These are phyloP conservation scores for Ornithoptera alexandrae DNA, from an alignment of 2,888 invertebrate genomes.

Conservation along the genomic window DNA sequence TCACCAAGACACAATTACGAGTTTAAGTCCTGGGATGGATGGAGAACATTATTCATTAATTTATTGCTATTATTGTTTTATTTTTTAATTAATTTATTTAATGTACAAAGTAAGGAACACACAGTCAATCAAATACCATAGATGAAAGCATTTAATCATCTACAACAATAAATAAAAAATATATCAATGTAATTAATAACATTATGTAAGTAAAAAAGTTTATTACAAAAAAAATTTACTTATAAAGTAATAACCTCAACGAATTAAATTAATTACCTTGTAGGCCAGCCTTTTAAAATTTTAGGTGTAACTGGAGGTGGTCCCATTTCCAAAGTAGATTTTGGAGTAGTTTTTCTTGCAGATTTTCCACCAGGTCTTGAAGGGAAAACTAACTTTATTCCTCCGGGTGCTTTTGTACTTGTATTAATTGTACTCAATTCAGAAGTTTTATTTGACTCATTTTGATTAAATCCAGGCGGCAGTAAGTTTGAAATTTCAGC, in stretches of 20 bases:
- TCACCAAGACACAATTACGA: too few species aligned
- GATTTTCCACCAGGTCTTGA: conserved; percentile 86
- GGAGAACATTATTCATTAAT: too few species aligned
- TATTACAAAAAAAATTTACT: too few species aligned
- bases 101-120: too few species aligned
- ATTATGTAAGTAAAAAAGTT: too few species aligned
- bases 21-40: too few species aligned
- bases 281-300: conserved; percentile 92
- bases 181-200: too few species aligned
- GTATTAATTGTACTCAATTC: conserved; percentile 43
- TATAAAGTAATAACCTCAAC: too few species aligned
- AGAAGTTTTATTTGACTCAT: conserved; percentile 47
- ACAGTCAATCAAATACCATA: background rate
- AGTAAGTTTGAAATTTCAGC: conserved; percentile 81
- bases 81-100: too few species aligned
- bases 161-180: too few species aligned
- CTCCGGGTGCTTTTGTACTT: conserved; percentile 61
- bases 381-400: conserved; percentile 88
- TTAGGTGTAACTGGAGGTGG: conserved; percentile 79
- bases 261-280: conserved; percentile 72
- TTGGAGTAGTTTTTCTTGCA: conserved; percentile 80
- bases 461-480: conserved; percentile 81
- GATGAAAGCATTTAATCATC: background rate
- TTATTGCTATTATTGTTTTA: too few species aligned
- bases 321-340: conserved; percentile 63